These are phyloP conservation scores for Periparus ater DNA, from an alignment of 2,797 vertebrate species.

Conservation along the genomic window DNA sequence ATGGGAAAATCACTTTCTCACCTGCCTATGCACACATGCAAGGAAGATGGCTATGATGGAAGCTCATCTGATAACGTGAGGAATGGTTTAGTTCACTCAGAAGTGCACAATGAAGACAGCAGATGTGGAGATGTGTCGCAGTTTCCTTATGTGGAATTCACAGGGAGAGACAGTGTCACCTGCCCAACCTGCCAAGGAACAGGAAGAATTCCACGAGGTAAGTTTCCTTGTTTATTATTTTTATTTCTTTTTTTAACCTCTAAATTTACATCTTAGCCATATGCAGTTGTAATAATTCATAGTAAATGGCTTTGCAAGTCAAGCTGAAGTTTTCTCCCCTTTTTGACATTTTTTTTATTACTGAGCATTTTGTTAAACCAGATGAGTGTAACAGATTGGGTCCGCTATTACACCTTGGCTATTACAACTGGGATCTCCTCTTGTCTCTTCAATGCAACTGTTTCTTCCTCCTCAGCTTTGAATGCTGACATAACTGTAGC, in stretches of 20 bases:
- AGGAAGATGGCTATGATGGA: slow-evolving; percentile 81
- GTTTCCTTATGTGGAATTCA: slow-evolving; percentile 96
- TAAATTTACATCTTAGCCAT: neutral
- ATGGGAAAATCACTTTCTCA: slow-evolving; percentile 94
- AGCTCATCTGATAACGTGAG: slow-evolving; percentile 78
- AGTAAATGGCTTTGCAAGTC: neutral
- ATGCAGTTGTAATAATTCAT: neutral
- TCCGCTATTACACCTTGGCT: neutral
- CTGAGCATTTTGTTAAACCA: neutral
- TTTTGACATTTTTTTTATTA: neutral
- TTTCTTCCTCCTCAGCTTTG: neutral
- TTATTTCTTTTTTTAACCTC: neutral
- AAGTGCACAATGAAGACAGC: slow-evolving; percentile 77
- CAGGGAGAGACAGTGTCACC: slow-evolving; percentile 94
- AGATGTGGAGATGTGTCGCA: slow-evolving; percentile 90
- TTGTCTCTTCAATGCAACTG: neutral
- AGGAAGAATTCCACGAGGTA: slow-evolving; percentile 94
- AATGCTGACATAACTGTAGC: rapidly evolving
- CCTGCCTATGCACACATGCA: slow-evolving; percentile 78
- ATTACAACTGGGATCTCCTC: neutral
- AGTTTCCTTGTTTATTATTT: neutral
- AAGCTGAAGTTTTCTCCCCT: neutral
- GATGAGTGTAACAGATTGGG: neutral
- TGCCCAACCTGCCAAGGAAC: slow-evolving; percentile 97
- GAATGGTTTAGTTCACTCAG: slow-evolving; percentile 71